Percentiles rank a stretch among this genome's conserved stretches.
These are phyloP conservation scores for Ophioninae sp. DNA, from an alignment of 2,888 invertebrate species.

Conservation along the genomic window DNA sequence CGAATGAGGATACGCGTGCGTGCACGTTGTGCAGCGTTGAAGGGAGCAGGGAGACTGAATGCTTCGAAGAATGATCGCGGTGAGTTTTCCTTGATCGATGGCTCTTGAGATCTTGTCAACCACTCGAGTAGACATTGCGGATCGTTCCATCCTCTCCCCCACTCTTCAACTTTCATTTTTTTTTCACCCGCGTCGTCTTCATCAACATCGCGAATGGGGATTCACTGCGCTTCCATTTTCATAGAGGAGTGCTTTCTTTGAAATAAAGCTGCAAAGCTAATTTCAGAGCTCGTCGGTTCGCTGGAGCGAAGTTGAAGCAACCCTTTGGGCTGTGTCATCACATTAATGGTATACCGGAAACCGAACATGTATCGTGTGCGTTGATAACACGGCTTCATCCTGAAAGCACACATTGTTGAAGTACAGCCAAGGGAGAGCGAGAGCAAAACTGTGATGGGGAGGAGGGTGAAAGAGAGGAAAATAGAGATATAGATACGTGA, in stretches of 20 bases:
- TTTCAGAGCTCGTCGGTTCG: constrained; percentile 53
- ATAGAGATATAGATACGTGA: constrained; percentile 53
- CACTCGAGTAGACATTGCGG: constrained; percentile 33
- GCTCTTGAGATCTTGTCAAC: constrained; percentile 56
- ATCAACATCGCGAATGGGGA: constrained; percentile 9
- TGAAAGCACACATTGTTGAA: constrained; percentile 34
- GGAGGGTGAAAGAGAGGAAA: constrained; percentile 25
- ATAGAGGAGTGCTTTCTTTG: constrained; percentile 32
- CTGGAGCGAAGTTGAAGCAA: constrained; percentile 39
- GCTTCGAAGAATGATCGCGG: background rate
- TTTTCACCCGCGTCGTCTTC: background rate
- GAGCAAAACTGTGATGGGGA: background rate
- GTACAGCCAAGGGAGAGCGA: constrained; percentile 19
- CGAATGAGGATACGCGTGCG: constrained; percentile 15
- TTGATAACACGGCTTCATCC: constrained; percentile 29
- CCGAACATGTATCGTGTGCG: constrained; percentile 9
- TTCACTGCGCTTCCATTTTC: constrained; percentile 36
- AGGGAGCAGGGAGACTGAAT: constrained; percentile 23
- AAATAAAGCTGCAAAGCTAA: constrained; percentile 56
- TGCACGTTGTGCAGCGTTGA: background rate
- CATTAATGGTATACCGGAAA: constrained; percentile 30
- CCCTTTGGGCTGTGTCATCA: constrained; percentile 28
- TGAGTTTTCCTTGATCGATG: constrained; percentile 58
- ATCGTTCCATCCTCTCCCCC: constrained; percentile 18
- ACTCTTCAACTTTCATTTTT: background rate